Conservation (phyloP, 2,113 vertebrate species). For the Marcusenius ussheri region DNA sequence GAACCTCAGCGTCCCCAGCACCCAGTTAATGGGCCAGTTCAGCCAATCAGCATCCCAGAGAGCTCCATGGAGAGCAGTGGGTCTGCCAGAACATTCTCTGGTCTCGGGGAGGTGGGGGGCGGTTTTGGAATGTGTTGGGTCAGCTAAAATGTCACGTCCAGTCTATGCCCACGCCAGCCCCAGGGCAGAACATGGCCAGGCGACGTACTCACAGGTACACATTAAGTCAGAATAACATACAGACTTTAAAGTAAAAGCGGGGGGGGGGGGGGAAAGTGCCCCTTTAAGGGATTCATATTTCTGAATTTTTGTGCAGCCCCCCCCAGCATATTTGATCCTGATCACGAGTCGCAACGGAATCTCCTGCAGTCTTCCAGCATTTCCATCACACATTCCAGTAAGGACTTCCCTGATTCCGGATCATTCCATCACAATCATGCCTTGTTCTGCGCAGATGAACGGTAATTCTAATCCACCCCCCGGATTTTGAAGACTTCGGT, state of each 20-base stretch:
- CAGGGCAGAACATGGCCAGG: neutral
- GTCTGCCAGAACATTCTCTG: neutral
- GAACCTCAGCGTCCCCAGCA: neutral
- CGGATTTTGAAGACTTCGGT: neutral
- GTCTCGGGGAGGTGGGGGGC: neutral
- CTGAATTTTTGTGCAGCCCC: neutral
- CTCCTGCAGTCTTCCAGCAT: neutral
- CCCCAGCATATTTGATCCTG: neutral
- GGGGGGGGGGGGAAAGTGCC: neutral
- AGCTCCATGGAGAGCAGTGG: neutral
- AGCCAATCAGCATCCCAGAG: neutral
- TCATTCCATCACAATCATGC: neutral
- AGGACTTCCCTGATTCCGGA: neutral
- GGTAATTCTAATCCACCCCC: neutral
- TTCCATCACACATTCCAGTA: neutral
- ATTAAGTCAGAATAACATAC: neutral
- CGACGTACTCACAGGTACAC: neutral
- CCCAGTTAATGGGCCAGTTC: neutral
- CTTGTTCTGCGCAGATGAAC: neutral
- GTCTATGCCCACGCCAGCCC: neutral
- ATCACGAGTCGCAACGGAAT: neutral
- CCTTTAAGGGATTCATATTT: neutral
- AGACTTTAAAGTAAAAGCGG: neutral
- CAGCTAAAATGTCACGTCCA: neutral
- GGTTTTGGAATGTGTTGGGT: no score